Base-by-base conservation (phyloP, 2,888 invertebrate species). In the Leptopilina myrica region DNA sequence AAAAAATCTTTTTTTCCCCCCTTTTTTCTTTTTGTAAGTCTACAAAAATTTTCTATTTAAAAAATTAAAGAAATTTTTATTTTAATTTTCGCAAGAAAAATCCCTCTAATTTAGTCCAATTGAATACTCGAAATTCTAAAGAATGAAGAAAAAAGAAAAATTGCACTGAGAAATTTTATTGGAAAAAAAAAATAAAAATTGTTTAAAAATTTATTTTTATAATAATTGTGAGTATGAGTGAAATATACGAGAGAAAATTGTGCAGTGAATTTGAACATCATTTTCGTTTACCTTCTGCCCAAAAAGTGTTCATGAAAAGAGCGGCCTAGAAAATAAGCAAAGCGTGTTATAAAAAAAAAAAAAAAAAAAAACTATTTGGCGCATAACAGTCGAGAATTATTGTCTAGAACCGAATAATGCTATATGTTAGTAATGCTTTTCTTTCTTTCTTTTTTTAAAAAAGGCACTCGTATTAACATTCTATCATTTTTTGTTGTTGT, bases 381-480 rank as follows among this genome's bases (percentile, higher is more conserved):
- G 56, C 73, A 73, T 73, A n/a, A 73, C 56, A 56, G 33, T 33
- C 9, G 12, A 12, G 12, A 46, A 11, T 84, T 85, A 81, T 84
- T 85, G 78, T 85, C 86, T 82, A 79, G 33, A 84, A 85, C 87
- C 84, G 85, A 87, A 87, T 84, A 86, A 86, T 85, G 85, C 88
- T 87, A 49, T 9, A 87, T 69, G 67, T 69, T 73, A 73, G 53
- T 73, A 56, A 73, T 73, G 84, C 85, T 88, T 88, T 12, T 49
- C 11, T 12, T 11, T 49, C 4, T 49, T 49, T 49, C 11, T 9
- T 49, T 49, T 49, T 43, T 43, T 6, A 43, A 86, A 87, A 89
- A 91, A 91, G 91, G 90, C 91, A 91, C 91, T 91, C 89, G 89
- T 90, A 90, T 88, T 20, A 85, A 84, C 77, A 80, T 83, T 33